phyloP scores from a whole-genome alignment of 2,797 vertebrate genomes.

The Syndactyla subalaris region DNA sequence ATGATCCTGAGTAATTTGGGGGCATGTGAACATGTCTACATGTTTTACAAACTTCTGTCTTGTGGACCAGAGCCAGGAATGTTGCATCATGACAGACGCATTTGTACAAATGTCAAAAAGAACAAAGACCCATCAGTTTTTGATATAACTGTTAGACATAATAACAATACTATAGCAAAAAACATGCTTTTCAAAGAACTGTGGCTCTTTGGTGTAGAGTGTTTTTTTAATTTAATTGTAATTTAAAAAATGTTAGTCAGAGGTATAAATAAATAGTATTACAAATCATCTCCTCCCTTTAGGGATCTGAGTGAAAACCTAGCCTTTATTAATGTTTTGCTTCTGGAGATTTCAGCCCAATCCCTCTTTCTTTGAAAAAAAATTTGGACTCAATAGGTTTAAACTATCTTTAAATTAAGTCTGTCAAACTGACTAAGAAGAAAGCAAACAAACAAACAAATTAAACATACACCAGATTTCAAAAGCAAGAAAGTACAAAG shows the following conservation, averaged over 20 bases:
- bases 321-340: neutral
- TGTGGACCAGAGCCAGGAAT: neutral
- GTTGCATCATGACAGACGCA: neutral
- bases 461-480: neutral
- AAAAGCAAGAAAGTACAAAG: neutral
- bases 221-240: neutral
- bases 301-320: neutral
- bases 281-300: neutral
- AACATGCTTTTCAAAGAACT: neutral
- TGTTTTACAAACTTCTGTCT: neutral
- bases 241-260: neutral
- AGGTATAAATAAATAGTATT: neutral
- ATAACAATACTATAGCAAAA: neutral
- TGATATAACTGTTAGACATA: neutral
- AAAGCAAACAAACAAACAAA: neutral
- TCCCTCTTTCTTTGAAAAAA: neutral
- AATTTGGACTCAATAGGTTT: neutral
- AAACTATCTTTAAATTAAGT: neutral
- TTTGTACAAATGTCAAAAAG: neutral
- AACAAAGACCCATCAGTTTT: neutral
- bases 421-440: neutral
- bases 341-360: neutral
- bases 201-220: neutral
- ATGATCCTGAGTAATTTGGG: neutral
- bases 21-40: neutral